These are phyloP conservation scores for Probosciger aterrimus DNA, from an alignment of 2,113 vertebrate genomes.

Conservation along the genomic window DNA sequence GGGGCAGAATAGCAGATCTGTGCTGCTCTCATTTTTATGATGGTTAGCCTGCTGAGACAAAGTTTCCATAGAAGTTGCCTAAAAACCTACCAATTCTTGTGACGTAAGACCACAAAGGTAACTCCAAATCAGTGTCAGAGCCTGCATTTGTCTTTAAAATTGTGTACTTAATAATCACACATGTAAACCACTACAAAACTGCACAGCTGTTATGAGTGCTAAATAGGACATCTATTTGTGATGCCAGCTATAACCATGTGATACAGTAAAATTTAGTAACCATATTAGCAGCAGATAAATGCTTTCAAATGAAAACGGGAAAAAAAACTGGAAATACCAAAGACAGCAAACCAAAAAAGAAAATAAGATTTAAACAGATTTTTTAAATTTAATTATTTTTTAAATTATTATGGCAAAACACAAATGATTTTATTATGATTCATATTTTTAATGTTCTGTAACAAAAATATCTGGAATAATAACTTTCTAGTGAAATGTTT, in stretches of 20 bases:
- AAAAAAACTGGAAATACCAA: neutral
- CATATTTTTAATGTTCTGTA: neutral
- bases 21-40: neutral
- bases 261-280: neutral
- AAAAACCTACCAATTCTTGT: neutral
- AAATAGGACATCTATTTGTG: neutral
- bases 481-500: neutral
- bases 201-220: neutral
- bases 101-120: neutral
- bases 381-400: no score
- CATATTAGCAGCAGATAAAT: neutral
- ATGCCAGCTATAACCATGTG: neutral
- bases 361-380: neutral
- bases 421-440: neutral
- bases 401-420: neutral
- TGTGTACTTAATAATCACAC: neutral
- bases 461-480: neutral
- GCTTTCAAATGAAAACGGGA: neutral
- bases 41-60: neutral
- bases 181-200: neutral
- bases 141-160: neutral
- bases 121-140: neutral
- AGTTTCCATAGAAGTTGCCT: neutral
- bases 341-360: neutral
- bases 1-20: no score